Evolutionary conservation across 2,888 invertebrate species (phyloP), one percentile per base, ranked within the genome.

Genomic region (Synanthedon vespiformis): DNA sequence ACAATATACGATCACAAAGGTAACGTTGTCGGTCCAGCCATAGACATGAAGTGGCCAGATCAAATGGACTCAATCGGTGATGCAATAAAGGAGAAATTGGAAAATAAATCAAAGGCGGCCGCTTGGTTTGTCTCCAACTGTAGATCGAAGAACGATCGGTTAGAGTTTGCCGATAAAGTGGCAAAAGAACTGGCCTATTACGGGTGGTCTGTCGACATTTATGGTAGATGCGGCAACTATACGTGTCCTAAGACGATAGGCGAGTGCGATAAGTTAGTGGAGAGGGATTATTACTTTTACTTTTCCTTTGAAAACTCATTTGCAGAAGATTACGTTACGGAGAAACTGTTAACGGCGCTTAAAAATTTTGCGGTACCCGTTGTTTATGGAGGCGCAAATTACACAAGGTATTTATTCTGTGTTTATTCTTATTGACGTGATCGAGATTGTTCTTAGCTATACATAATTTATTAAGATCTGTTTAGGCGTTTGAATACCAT

Each of bases 351-450:
- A 14, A 66, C 62, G 40, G 73, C 85, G 8, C 64, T 88, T 48
- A 81, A 89, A 60, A 87, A 89, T 70, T 80, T 89, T 61, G 82
- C 90, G 13, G 74, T 92, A 4, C 92, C 92, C 1, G 86, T 92
- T 14, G 91, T 91, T 8, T 90, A 89, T 80, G 92, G 92, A 4
- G 89, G 88, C 12, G 89, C 89, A 52, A 88, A 91, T 71, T 92
- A 92, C 68, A 70, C 65, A 13, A 69, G 75, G 74, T 44, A 2
- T 34, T 34, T 34, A 34, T 2, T 34, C 8, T 34, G 5, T 22
- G 1, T 22, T 22, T 22, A 16, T 18, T 18, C 2, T 22, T 4
- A 4, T 22, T 1, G 22, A 22, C 22, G 22, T 22, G 22, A 22
- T 22, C 4, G 22, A 22, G 22, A 22, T 22, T 22, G 22, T 22